phyloP scores from a whole-genome alignment of 2,888 invertebrate genomes.

The Drosophila seclusa region DNA sequence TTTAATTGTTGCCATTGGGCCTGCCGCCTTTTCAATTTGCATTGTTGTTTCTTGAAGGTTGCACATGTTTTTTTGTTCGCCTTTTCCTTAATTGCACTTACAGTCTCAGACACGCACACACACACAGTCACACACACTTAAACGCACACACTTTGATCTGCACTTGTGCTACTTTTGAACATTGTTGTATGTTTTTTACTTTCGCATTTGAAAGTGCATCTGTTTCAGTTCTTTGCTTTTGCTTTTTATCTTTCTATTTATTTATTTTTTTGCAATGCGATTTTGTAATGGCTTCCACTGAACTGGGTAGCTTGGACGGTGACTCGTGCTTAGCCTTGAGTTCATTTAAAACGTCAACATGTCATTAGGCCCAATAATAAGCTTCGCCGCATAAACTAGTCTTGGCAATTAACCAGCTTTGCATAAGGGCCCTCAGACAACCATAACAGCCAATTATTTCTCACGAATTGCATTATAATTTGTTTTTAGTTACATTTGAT shows the following conservation, averaged over 20 bases:
- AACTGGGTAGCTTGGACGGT: constrained; percentile 17
- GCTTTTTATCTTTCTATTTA: constrained; percentile 7
- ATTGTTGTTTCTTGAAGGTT: constrained; percentile 47
- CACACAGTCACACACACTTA: not conserved
- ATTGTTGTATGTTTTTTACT: constrained; percentile 32
- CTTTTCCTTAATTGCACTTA: constrained; percentile 30
- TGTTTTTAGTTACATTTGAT: not conserved
- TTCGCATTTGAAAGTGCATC: constrained; percentile 67
- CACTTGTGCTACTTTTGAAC: constrained; percentile 57
- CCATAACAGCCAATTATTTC: not conserved
- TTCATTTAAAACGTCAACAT: constrained; percentile 15
- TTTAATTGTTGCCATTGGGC: constrained; percentile 52
- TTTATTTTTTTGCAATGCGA: constrained; percentile 22
- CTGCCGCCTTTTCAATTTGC: constrained; percentile 53
- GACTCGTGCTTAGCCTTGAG: constrained; percentile 42
- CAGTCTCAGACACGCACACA: constrained; percentile 3
- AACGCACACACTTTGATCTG: constrained; percentile 18
- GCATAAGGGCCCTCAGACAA: not conserved
- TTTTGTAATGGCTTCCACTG: constrained; percentile 46
- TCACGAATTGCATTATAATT: not conserved
- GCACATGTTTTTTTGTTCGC: constrained; percentile 29
- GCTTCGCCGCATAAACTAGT: constrained; percentile 6
- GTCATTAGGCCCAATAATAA: constrained; percentile 23
- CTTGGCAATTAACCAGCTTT: constrained; percentile 9
- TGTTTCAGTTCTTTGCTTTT: constrained; percentile 38